Conservation (phyloP, 2,888 invertebrate species). For the Theodoxus fluviatilis region DNA sequence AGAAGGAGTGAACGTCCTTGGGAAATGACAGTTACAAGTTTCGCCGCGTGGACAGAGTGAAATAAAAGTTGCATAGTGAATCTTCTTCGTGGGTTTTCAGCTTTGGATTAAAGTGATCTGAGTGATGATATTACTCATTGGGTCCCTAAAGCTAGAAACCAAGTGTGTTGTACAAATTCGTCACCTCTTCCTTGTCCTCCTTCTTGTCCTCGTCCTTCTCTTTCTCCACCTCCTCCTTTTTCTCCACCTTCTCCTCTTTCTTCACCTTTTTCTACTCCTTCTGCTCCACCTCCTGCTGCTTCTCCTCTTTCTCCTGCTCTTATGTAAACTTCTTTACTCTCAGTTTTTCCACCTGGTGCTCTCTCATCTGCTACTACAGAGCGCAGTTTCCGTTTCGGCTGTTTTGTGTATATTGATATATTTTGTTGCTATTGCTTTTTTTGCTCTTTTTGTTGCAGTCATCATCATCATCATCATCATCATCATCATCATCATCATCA, state of each 20-base stretch:
- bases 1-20: no score
- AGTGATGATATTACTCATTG: no score
- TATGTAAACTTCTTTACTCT: conserved; percentile 16
- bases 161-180: not conserved
- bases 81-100: no score
- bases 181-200: not conserved
- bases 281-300: not conserved
- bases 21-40: no score
- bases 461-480: not conserved
- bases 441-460: no score
- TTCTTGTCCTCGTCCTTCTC: not conserved
- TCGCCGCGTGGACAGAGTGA: no score
- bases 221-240: not conserved
- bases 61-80: no score
- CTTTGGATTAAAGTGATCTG: no score
- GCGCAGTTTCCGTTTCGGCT: not conserved
- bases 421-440: no score
- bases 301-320: not conserved
- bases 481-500: not conserved
- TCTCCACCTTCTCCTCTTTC: not conserved
- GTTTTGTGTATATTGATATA: no score
- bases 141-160: no score
- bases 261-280: conserved; percentile 26
- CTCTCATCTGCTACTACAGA: not conserved
- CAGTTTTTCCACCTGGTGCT: not conserved